Conservation (phyloP, 2,888 invertebrate species). For the Lithophane semibrunnea region DNA sequence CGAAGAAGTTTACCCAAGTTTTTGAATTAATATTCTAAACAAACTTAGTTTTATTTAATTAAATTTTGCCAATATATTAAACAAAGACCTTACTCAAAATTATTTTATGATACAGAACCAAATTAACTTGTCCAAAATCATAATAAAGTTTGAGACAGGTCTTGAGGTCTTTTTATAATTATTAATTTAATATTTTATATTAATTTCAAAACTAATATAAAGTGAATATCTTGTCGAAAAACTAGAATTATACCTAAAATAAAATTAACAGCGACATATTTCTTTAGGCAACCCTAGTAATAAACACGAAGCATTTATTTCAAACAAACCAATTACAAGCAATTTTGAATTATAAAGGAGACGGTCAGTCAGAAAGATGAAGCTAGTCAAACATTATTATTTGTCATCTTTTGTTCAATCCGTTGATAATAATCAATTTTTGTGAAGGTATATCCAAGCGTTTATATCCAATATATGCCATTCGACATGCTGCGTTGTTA, state of each 20-base stretch:
- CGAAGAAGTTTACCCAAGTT: slow-evolving; percentile 27
- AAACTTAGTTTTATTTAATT: slow-evolving; percentile 51
- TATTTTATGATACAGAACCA: slow-evolving; percentile 1
- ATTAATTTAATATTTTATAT: background rate
- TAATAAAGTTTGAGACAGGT: background rate
- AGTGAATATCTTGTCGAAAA: background rate
- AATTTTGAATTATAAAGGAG: no score
- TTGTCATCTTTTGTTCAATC: background rate
- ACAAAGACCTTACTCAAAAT: slow-evolving; percentile 21
- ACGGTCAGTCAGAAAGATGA: no score
- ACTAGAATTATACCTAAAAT: background rate
- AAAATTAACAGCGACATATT: background rate
- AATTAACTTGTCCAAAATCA: slow-evolving; percentile 4
- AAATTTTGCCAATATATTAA: slow-evolving; percentile 43
- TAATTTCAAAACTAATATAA: background rate
- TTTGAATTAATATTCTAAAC: slow-evolving; percentile 47
- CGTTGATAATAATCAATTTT: background rate
- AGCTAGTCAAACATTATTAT: background rate
- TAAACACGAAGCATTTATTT: no score
- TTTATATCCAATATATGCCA: background rate
- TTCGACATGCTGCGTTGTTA: background rate
- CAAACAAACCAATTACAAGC: no score
- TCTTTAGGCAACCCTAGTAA: background rate
- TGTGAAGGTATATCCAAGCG: background rate
- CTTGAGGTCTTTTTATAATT: background rate